Base-by-base conservation (phyloP, 2,888 invertebrate genomes). In the Trichogramma evanescens region DNA sequence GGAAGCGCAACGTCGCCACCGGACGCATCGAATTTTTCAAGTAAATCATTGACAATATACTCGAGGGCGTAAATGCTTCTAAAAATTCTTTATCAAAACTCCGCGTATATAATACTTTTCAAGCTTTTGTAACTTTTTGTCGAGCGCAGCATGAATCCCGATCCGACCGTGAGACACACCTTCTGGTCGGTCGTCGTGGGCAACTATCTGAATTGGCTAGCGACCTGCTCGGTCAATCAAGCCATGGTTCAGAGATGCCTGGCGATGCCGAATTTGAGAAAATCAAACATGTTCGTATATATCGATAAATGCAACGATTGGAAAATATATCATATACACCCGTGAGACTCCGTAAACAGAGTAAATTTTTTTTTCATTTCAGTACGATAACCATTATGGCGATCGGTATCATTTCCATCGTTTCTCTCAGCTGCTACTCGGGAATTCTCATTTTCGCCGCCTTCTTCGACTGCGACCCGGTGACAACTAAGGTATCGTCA, bases 361-460 rank as follows among this genome's bases (percentile, higher is more conserved):
- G 13, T 13, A 13, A 13, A 13, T 13, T 13, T 26, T 26, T 26
- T 26, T 50, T 0, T 50, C 42, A 42, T 62, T 64, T 10, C 77
- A 90, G 91, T 71, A 88, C 89, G 9, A 82, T 90, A 65, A 83
- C 84, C 80, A 86, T 91, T 63, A 87, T 93, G 78, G 88, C 91
- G 0, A 77, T 84, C 3, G 94, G 94, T 0, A 88, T 93, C 56
- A 80, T 88, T 58, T 78, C 82, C 7, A 85, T 95, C 40, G 84
- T 93, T 1, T 83, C 86, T 0, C 81, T 93, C 70, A 90, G 92
- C 72, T 89, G 90, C 69, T 89, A 90, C 71, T 89, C 91, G 56
- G 95, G 95, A 0, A 81, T 95, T 5, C 84, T 95, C 1, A 89
- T 95, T 66, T 95, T 88, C 74, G 93, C 94, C 0, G 88, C 87